A percentile compares a stretch with the other conserved stretches of the same genome.
Evolutionary conservation across 1,140 invertebrate species (phyloP).

Genomic region (Sarcophaga peregrina): DNA sequence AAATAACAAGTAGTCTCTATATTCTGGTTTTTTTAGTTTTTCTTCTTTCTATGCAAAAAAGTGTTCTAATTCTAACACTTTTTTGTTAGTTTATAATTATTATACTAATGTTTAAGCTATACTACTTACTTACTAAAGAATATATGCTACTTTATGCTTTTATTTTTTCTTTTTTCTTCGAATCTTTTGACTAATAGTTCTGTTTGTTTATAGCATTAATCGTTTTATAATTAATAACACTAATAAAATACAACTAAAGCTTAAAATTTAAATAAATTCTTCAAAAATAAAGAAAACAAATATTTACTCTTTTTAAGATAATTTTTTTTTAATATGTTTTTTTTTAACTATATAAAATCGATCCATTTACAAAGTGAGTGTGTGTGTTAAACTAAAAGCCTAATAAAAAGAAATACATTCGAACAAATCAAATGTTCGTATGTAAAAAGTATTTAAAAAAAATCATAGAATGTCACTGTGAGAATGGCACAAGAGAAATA

Average conservation of each 20-base stretch:
- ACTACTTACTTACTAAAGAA: not conserved
- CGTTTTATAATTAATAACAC: constrained; percentile 42
- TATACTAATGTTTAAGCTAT: constrained; percentile 9
- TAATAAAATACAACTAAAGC: constrained; percentile 47
- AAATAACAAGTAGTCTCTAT: constrained; percentile 35
- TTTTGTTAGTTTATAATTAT: not conserved
- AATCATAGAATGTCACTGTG: too few species aligned
- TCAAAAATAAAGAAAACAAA: constrained; percentile 42
- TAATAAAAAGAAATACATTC: not conserved
- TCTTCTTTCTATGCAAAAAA: not conserved
- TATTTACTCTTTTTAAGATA: constrained; percentile 34
- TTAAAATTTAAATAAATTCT: constrained; percentile 36
- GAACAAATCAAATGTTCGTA: not conserved
- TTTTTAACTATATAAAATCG: constrained; percentile 58
- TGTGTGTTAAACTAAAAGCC: constrained; percentile 8
- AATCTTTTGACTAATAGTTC: constrained; percentile 46
- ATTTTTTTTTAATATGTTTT: constrained; percentile 29
- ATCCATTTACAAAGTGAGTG: constrained; percentile 65
- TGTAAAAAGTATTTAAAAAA: not conserved
- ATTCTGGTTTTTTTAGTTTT: not conserved
- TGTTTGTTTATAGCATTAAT: constrained; percentile 12
- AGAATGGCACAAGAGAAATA: too few species aligned
- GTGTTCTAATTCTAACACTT: not conserved
- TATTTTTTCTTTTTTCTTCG: not conserved
- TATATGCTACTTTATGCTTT: constrained; percentile 3